Evolutionary conservation across 1,140 invertebrate species (phyloP), one percentile per base, ranked within the genome.

Genomic region (Heliconius hermathena): DNA sequence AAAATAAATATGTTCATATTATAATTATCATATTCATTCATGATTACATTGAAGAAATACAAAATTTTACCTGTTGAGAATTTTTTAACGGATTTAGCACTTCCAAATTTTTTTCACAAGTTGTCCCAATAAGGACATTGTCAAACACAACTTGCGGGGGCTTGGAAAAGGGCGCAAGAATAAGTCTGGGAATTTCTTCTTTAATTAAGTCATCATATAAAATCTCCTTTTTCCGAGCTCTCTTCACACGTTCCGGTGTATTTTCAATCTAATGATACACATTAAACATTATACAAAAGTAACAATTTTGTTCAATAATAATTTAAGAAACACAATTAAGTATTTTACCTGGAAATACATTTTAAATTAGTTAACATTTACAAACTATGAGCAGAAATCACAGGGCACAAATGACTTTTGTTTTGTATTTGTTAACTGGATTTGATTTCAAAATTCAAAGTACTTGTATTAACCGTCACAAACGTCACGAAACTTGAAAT

Each of bases 81-180:
- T 94, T 87, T 83, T 95, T 91, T 73, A 93, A 93, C 29, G 96
- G 96, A 89, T 97, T 97, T 66, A 93, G 87, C n/a, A 97, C 87
- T 82, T 95, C 92, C 75, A 97, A 88, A 78, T 90, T 87, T 81
- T 95, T 95, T 71, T 89, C 92, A 73, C 94, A 93, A 36, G 93
- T 91, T 66, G 94, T 92, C 38, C 95, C 95, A 76, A 96, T 90
- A 33, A 94, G 88, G 76, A 96, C 95, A 95, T 96, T 95, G 82
- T 96, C 95, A 87, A 97, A 96, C 66, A 95, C 90, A 16, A 97
- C 94, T 93, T 96, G 96, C 8, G 96, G 95, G 82, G 95, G 95
- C 73, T 93, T 90, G 18, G 95, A 95, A 92, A 97, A 97, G 11
- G 96, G 96, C 6, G 95, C 96, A 81, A 97, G 91, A 52, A 95